Conservation (phyloP, 1,140 invertebrate genomes). For the Macrostomum lignano region DNA sequence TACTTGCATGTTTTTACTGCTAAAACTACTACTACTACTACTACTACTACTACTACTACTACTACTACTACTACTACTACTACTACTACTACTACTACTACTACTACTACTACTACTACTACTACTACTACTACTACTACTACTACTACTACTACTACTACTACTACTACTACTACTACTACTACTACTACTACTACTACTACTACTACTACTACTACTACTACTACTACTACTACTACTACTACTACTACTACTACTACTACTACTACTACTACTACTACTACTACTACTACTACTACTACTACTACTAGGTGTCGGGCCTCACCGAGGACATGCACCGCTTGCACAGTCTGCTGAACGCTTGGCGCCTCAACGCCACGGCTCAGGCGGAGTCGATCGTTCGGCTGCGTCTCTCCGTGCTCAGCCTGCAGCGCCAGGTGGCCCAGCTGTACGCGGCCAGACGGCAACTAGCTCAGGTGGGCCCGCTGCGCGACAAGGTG, state of each 20-base stretch:
- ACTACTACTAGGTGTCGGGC: no score
- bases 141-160: slow-evolving; percentile 2
- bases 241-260: slow-evolving; percentile 2
- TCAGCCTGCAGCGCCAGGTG: no score
- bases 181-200: slow-evolving; percentile 2
- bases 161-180: slow-evolving; percentile 2
- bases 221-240: slow-evolving; percentile 2
- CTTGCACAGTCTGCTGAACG: no score
- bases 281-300: slow-evolving; percentile 2
- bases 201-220: slow-evolving; percentile 2
- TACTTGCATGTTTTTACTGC: background rate
- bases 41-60: slow-evolving; percentile 2
- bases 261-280: slow-evolving; percentile 2
- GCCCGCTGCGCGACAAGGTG: no score
- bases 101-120: slow-evolving; percentile 2
- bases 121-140: slow-evolving; percentile 2
- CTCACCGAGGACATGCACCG: no score
- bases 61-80: slow-evolving; percentile 2
- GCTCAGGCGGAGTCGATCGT: no score
- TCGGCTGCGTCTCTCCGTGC: no score
- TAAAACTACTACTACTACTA: no score
- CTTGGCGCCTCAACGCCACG: no score
- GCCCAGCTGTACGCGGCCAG: no score
- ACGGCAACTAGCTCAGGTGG: no score
- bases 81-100: slow-evolving; percentile 2